Evolutionary conservation across 2,888 invertebrate species (phyloP).

Genomic region (Torymus texanus): DNA sequence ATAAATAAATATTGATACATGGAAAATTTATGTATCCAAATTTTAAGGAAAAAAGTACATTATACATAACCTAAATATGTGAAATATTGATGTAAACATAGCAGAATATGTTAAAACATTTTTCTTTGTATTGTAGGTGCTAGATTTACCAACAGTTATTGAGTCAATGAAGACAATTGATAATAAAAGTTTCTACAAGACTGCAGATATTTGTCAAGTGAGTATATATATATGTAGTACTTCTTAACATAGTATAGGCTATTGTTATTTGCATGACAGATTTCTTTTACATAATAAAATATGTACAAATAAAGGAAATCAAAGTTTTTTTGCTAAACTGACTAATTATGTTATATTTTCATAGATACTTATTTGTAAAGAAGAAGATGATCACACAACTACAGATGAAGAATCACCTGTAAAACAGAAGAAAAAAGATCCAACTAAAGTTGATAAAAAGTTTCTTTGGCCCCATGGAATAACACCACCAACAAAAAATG

Average conservation of each 20-base stretch:
- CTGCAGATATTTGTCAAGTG: conserved; percentile 95
- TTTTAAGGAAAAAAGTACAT: too few relatives aligned
- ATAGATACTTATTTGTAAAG: conserved; percentile 89
- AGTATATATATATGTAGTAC: conserved; percentile 35
- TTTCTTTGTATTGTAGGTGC: conserved; percentile 76
- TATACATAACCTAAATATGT: too few relatives aligned
- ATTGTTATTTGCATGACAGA: too few relatives aligned
- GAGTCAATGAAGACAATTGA: conserved; percentile 98
- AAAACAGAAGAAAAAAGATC: conserved; percentile 90
- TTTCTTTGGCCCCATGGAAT: conserved; percentile 96
- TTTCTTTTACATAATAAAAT: too few relatives aligned
- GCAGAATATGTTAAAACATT: background rate
- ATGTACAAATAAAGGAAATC: too few relatives aligned
- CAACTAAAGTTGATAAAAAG: conserved; percentile 91
- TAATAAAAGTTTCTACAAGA: conserved; percentile 97
- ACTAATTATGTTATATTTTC: conserved; percentile 48
- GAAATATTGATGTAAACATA: too few relatives aligned
- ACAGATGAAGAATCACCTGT: conserved; percentile 87
- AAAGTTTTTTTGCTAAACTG: too few relatives aligned
- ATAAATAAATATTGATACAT: conserved; percentile 27
- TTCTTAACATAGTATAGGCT: too few relatives aligned
- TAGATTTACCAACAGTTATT: conserved; percentile 93
- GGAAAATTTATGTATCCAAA: background rate
- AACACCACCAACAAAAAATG: conserved; percentile 97
- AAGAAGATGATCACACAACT: conserved; percentile 87